Evolutionary conservation across 1,140 invertebrate species (phyloP).

Genomic region (Propsilocerus akamusi): DNA sequence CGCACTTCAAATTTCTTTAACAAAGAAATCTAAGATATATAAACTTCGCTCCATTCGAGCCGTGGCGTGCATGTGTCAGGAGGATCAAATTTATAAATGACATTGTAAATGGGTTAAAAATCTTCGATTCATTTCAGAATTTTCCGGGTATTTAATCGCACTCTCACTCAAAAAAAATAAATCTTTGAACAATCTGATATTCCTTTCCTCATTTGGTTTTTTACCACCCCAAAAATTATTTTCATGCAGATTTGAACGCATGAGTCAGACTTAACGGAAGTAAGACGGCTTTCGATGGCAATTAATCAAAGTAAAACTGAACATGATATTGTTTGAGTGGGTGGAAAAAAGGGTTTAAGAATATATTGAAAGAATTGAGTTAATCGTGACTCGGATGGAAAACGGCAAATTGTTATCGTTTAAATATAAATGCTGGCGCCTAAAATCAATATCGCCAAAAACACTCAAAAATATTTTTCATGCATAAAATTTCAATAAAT

Average conservation of each 20-base stretch:
- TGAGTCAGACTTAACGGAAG: too few species aligned
- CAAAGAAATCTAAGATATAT: too few species aligned
- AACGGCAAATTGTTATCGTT: background rate
- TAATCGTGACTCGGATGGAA: too few species aligned
- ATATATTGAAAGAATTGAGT: background rate
- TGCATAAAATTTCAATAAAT: conserved; percentile 4
- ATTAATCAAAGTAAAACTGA: conserved; percentile 2
- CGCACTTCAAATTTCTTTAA: too few species aligned
- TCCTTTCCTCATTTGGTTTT: too few species aligned
- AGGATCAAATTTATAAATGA: conserved; percentile 4
- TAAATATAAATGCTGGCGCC: background rate
- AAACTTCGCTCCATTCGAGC: too few species aligned
- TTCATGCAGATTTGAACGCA: too few species aligned
- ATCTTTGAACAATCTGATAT: too few species aligned
- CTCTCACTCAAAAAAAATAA: too few species aligned
- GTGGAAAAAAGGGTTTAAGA: background rate
- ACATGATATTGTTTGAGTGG: background rate
- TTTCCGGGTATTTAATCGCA: conserved; percentile 4
- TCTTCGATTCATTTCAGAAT: background rate
- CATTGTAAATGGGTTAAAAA: conserved; percentile 1
- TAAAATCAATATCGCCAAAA: conserved; percentile 2
- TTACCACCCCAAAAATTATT: too few species aligned
- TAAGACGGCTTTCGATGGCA: conserved; percentile 2
- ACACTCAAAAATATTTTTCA: too few species aligned
- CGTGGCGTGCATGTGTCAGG: conserved; percentile 3